phyloP scores from a whole-genome alignment of 1,140 invertebrate species.

The Ceratitis capitata region DNA sequence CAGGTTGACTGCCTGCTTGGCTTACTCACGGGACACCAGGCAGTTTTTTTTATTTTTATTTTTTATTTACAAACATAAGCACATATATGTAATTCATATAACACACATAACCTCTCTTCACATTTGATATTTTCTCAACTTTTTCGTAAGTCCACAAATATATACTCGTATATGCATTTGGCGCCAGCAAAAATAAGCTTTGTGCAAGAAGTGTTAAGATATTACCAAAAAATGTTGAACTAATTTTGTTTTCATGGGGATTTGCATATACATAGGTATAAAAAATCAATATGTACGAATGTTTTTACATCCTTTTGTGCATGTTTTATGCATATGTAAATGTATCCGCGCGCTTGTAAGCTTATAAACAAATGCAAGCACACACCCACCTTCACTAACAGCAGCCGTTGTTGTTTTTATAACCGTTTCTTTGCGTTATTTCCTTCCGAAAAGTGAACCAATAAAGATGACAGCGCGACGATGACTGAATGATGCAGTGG shows the following conservation, averaged over 20 bases:
- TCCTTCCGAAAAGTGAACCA: background rate
- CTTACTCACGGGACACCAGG: background rate
- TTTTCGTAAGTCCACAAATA: too few relatives aligned
- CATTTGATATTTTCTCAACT: too few relatives aligned
- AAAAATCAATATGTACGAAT: too few relatives aligned
- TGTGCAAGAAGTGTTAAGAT: too few relatives aligned
- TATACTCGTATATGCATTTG: too few relatives aligned
- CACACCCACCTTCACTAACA: background rate
- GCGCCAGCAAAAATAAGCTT: background rate
- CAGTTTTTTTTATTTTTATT: background rate
- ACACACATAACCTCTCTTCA: too few relatives aligned
- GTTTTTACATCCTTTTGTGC: too few relatives aligned
- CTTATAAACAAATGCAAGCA: background rate
- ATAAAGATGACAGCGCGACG: slow-evolving; percentile 12
- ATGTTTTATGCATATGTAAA: background rate
- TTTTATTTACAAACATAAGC: background rate
- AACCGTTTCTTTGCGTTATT: background rate
- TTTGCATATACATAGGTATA: too few relatives aligned
- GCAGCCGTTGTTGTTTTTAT: background rate
- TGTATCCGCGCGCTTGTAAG: background rate
- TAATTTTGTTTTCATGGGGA: too few relatives aligned
- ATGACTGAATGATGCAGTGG: slow-evolving; percentile 33
- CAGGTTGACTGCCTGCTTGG: background rate
- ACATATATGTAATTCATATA: background rate
- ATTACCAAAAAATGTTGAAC: background rate